A percentile compares a stretch with the other conserved stretches of the same genome.
These are phyloP conservation scores for Anoplius nigerrimus DNA, from an alignment of 2,888 invertebrate species.

Conservation along the genomic window DNA sequence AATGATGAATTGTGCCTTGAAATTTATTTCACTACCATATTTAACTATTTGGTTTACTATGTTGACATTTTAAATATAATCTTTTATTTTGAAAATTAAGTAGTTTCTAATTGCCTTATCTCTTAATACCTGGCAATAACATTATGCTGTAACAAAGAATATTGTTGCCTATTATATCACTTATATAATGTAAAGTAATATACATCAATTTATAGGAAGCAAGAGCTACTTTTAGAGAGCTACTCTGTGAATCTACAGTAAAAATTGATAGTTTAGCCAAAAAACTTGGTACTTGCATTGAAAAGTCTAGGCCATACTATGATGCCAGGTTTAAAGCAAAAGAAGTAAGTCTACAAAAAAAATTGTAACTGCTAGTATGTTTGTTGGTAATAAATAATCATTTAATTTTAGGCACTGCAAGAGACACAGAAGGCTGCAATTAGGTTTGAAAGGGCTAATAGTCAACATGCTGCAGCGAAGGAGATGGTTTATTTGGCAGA, in stretches of 20 bases:
- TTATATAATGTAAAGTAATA: neutral
- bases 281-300: constrained; percentile 89
- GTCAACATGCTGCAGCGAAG: constrained; percentile 92
- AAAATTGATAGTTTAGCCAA: constrained; percentile 87
- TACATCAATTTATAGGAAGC: constrained; percentile 80
- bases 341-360: constrained; percentile 77
- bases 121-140: neutral
- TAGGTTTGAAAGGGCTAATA: constrained; percentile 91
- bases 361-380: neutral
- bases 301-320: constrained; percentile 92
- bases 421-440: constrained; percentile 89
- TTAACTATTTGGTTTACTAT: neutral
- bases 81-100: no score
- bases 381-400: neutral
- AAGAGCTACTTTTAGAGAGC: constrained; percentile 86
- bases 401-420: constrained; percentile 80
- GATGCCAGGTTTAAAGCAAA: constrained; percentile 90
- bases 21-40: neutral
- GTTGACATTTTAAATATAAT: neutral
- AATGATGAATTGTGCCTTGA: constrained; percentile 21
- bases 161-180: neutral
- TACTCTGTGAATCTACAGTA: constrained; percentile 89
- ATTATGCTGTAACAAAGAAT: neutral
- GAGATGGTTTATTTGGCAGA: constrained; percentile 92
- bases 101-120: no score